These are phyloP conservation scores for Lasioglossum malachurum DNA, from an alignment of 2,888 invertebrate genomes.

Conservation along the genomic window DNA sequence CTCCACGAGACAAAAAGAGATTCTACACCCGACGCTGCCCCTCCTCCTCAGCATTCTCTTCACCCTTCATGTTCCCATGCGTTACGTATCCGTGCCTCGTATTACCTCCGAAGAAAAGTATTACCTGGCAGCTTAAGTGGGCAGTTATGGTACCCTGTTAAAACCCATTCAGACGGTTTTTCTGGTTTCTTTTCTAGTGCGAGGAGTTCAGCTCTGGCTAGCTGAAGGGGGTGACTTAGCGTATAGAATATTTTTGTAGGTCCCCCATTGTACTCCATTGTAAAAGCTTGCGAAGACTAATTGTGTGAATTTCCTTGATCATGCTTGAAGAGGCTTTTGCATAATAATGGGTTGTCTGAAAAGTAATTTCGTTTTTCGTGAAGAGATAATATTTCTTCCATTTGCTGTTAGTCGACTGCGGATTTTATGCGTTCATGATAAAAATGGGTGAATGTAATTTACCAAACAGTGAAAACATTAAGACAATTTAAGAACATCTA, in stretches of 20 bases:
- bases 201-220: not conserved
- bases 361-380: too few species aligned
- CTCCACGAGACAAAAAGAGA: not conserved
- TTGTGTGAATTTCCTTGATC: not conserved
- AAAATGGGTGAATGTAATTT: too few species aligned
- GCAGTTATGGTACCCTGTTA: slow-evolving; percentile 27
- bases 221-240: not conserved
- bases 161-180: slow-evolving; percentile 9
- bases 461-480: too few species aligned
- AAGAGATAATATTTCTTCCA: too few species aligned
- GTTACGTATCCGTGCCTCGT: slow-evolving; percentile 8
- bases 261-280: not conserved
- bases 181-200: slow-evolving; percentile 14
- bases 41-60: slow-evolving; percentile 16
- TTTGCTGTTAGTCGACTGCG: too few species aligned
- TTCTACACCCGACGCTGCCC: not conserved
- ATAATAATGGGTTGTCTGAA: not conserved
- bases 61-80: slow-evolving; percentile 20
- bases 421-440: too few species aligned
- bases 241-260: not conserved
- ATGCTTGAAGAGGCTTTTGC: not conserved
- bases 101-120: slow-evolving; percentile 24
- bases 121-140: slow-evolving; percentile 38
- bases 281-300: not conserved
- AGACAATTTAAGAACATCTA: too few species aligned